Base-by-base conservation (phyloP, 2,797 vertebrate genomes). In the Phalloptychus januarius region DNA sequence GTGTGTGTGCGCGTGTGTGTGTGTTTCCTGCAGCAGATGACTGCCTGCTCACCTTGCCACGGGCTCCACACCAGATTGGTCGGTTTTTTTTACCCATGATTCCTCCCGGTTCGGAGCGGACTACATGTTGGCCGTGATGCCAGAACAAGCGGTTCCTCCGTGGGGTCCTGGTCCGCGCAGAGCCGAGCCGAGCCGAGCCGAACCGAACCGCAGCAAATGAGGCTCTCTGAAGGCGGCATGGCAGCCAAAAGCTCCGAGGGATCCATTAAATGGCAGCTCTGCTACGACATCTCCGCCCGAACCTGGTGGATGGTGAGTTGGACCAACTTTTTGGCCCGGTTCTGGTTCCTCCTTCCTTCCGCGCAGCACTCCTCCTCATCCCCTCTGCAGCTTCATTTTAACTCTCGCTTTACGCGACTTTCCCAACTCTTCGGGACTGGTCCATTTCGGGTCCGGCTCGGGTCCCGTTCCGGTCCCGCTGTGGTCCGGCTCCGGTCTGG, bases 181-280 rank as follows among this genome's bases (percentile, higher is more conserved):
- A 65, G 33, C 63, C 18, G 61, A 38, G 33, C 31, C 61, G 61
- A 65, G 33, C 33, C 63, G 4, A 65, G 13, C 56, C 54, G n/a
- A 58, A 40, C 63, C 96, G 96, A 61, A 65, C 63, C 96, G 96
- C 97, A 96, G 96, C 98, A 97, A 96, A 99, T 98, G 98, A 98
- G 97, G 98, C 97, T 97, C 96, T 97, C 97, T 97, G 98, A 98
- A 97, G 97, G 97, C 97, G 96, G 96, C 93, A 99, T 99, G 98
- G 98, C 98, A 97, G 97, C 95, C 91, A 98, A 97, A 96, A 97
- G 95, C 96, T 96, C 98, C 95, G 98, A 99, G 94, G 97, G 98
- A 91, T 99, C 98, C 96, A 98, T 99, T 97, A 99, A 99, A 97
- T 99, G 98, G 98, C 98, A 99, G 96, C 98, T 99, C 92, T 99